A percentile compares a stretch with the other conserved stretches of the same genome.
Conservation (phyloP, 2,797 vertebrate genomes). For the Phrynocephalus guinanensis region DNA sequence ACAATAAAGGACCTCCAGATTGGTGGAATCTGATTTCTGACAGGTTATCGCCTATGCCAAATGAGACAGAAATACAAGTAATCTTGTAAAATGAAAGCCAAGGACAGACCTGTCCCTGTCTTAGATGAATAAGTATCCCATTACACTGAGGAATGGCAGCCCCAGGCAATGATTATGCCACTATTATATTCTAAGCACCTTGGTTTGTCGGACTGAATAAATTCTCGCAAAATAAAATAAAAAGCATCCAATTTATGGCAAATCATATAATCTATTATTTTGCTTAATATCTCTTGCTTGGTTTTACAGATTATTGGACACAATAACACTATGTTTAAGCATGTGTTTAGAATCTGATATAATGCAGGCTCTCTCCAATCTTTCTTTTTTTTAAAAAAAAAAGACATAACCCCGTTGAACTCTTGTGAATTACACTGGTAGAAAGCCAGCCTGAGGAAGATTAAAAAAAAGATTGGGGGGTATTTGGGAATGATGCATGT, state of each 20-base stretch:
- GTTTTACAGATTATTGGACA: constrained; percentile 67
- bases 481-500: background rate
- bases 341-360: constrained; percentile 68
- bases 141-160: constrained; percentile 91
- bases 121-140: constrained; percentile 80
- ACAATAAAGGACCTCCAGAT: constrained; percentile 64
- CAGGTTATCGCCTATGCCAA: constrained; percentile 71
- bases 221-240: constrained; percentile 75
- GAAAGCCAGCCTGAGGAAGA: background rate
- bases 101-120: constrained; percentile 85
- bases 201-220: constrained; percentile 90
- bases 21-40: constrained; percentile 74
- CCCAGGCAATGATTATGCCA: constrained; percentile 90
- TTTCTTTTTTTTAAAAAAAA: constrained; percentile 38
- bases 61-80: constrained; percentile 78
- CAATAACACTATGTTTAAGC: constrained; percentile 61
- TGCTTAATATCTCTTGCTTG: constrained; percentile 67
- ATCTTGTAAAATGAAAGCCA: constrained; percentile 86
- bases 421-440: background rate
- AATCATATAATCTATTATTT: constrained; percentile 75
- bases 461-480: background rate
- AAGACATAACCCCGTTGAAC: background rate
- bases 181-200: constrained; percentile 94
- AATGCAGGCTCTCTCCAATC: background rate
- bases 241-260: constrained; percentile 68